Conservation (phyloP, 2,113 vertebrate genomes). For the Stigmatopora nigra region DNA sequence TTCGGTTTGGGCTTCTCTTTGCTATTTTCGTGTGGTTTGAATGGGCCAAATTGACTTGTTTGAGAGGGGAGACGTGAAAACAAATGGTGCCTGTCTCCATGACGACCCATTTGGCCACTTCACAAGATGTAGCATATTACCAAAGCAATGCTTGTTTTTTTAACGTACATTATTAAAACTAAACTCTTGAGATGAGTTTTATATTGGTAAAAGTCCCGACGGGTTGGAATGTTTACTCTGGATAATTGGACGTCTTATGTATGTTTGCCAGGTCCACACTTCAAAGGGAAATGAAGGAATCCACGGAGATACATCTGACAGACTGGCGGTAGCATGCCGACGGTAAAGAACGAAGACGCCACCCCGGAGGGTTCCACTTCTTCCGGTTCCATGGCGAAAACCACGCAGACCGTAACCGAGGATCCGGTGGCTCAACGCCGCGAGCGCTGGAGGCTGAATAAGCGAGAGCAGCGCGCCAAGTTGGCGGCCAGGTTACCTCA, state of each 20-base stretch:
- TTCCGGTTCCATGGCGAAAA: neutral
- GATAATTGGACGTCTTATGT: no score
- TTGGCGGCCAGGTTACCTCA: slow-evolving; percentile 47
- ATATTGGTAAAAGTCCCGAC: no score
- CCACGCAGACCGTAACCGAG: slow-evolving; percentile 24
- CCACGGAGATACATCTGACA: slow-evolving; percentile 18
- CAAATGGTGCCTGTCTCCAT: slow-evolving; percentile 56
- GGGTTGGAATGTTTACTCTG: no score
- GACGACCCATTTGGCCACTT: slow-evolving; percentile 2
- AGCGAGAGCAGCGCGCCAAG: slow-evolving; percentile 71
- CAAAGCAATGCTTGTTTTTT: no score
- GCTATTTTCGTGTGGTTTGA: slow-evolving; percentile 13
- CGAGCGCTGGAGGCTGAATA: slow-evolving; percentile 72
- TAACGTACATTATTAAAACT: no score
- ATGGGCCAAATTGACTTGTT: slow-evolving; percentile 13
- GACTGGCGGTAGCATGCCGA: slow-evolving; percentile 54
- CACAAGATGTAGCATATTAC: no score
- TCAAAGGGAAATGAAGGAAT: slow-evolving; percentile 22
- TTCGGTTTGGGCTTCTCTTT: slow-evolving; percentile 31
- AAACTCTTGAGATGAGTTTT: no score
- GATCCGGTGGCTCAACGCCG: slow-evolving; percentile 64
- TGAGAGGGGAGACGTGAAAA: slow-evolving; percentile 65
- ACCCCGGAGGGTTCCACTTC: slow-evolving; percentile 41
- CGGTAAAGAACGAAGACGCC: slow-evolving; percentile 51
- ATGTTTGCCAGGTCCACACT: slow-evolving; percentile 5